phyloP scores from a whole-genome alignment of 2,888 invertebrate genomes.

The Latrodectus hesperus region DNA sequence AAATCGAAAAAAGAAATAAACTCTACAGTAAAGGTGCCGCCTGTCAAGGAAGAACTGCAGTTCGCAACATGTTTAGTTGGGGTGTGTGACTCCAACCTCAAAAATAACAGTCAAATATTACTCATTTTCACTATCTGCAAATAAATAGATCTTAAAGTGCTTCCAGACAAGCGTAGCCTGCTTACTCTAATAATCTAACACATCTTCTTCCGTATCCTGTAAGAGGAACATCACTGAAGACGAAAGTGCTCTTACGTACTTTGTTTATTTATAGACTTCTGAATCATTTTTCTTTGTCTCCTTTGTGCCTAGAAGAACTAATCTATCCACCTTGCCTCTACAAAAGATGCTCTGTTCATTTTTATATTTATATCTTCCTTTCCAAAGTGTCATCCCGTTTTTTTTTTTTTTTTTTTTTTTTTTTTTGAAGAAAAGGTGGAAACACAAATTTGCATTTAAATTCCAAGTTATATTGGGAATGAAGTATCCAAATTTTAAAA shows the following conservation, averaged over 20 bases:
- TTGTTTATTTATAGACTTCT: constrained; percentile 15
- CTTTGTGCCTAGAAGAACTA: constrained; percentile 22
- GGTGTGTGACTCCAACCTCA: neutral
- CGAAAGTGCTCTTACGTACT: constrained; percentile 4
- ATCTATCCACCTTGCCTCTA: constrained; percentile 34
- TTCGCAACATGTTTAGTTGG: neutral
- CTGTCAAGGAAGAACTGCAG: neutral
- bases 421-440: neutral
- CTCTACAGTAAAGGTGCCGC: no score
- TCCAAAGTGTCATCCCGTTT: neutral
- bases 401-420: neutral
- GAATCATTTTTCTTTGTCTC: constrained; percentile 38
- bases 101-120: neutral
- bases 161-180: neutral
- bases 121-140: neutral
- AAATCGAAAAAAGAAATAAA: no score
- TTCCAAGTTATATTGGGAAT: neutral
- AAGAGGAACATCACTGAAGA: neutral
- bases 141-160: neutral
- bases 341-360: constrained; percentile 4
- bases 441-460: neutral
- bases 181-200: neutral
- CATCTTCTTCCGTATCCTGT: neutral
- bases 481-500: no score
- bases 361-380: neutral